Evolutionary conservation across 2,797 vertebrate species (phyloP), one percentile per base, ranked within the genome.

Genomic region (Cynodonichthys magdalenae): DNA sequence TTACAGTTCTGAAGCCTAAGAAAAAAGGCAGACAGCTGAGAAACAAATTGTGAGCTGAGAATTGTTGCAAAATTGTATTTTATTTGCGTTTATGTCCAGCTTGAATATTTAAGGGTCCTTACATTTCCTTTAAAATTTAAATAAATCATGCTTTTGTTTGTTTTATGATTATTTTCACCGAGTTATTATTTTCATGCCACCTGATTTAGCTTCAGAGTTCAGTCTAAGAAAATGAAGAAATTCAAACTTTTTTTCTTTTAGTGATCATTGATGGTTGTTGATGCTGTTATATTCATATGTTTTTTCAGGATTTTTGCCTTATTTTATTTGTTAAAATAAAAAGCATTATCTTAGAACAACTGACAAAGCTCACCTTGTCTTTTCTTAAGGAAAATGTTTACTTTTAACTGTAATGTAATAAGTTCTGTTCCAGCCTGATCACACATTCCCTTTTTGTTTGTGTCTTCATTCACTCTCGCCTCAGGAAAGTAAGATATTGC

Each of bases 1-100:
- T 65, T 98, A 99, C 81, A 94, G 88, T 77, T 87, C 86, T 0
- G 89, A 86, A 28, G 85, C 89, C 15, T 94, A 72, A 89, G 54
- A 45, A 0, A 5, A 1, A 15, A 62, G 15, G 34, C 9, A 34
- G 7, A 2, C 2, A 19, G 8, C 6, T n/a, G n/a, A 27, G 14
- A 15, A 1, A 14, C 11, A 48, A 4, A 29, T 4, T 20, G 19
- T 24, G 29, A 58, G 36, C 11, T 29, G 12, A 47, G 2, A 46
- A 29, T 58, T 36, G 46, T 42, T 59, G 10, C 17, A 47, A 3
- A 45, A 24, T 24, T 42, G 4, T 27, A 1, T 31, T 4, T 31
- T 24, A 10, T 48, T 29, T 46, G 3, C 10, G 10, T 58, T 48
- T n/a, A 36, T 41, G 54, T 12, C 12, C 0, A 42, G 27, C 4